Conservation (phyloP, 2,797 vertebrate species). For the Triplophysa bombifrons region DNA sequence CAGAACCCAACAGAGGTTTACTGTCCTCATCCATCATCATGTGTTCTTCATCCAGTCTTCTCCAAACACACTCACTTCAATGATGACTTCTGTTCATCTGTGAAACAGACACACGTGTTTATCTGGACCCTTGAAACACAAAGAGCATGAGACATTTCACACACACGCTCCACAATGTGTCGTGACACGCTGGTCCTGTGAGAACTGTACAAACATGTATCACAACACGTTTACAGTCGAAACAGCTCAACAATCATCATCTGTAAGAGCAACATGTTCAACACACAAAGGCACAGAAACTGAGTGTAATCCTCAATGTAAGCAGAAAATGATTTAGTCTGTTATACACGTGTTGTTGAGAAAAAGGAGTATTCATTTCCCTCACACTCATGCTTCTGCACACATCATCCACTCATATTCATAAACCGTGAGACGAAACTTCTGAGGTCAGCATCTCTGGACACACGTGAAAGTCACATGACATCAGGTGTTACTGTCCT, state of each 20-base stretch:
- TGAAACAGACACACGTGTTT: neutral
- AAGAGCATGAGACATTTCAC: slow-evolving; percentile 17
- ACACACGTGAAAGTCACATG: slow-evolving; percentile 14
- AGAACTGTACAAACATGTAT: neutral
- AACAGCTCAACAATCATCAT: neutral
- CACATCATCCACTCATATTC: neutral
- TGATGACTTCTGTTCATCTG: no score
- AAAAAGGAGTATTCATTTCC: neutral
- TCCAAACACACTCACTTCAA: neutral
- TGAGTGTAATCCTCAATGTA: no score
- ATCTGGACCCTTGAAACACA: neutral
- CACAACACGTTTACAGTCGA: neutral
- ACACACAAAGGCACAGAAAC: neutral
- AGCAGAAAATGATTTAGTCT: neutral
- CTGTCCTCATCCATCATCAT: slow-evolving; percentile 74
- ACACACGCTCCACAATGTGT: slow-evolving; percentile 26
- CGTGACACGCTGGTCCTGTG: slow-evolving; percentile 3
- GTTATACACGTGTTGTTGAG: no score
- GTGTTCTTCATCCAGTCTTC: slow-evolving; percentile 8
- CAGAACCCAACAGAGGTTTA: slow-evolving; percentile 70
- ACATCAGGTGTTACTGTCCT: slow-evolving; percentile 7
- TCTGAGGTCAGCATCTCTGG: neutral
- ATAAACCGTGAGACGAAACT: neutral
- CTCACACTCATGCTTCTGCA: neutral
- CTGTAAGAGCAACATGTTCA: no score